Evolutionary conservation across 2,888 invertebrate genomes (phyloP).

Genomic region (Drosophila mercatorum): DNA sequence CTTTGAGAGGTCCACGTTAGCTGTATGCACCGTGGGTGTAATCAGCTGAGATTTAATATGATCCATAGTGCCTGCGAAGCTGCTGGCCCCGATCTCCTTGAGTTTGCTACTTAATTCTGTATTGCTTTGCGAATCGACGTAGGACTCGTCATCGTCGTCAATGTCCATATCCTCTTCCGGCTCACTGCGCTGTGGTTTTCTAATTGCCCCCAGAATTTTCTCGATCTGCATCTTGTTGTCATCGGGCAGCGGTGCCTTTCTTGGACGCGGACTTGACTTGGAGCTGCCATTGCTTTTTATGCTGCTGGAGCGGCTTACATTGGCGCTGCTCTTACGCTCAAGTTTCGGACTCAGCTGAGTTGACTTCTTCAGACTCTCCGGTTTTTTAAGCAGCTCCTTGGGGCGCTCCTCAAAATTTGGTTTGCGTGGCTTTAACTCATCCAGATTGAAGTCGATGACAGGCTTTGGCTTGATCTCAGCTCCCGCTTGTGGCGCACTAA

Average conservation of each 20-base stretch:
- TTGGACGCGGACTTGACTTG: slow-evolving; percentile 48
- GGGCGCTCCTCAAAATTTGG: slow-evolving; percentile 70
- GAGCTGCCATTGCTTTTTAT: slow-evolving; percentile 65
- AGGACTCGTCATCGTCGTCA: slow-evolving; percentile 75
- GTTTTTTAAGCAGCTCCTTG: slow-evolving; percentile 57
- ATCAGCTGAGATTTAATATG: slow-evolving; percentile 83
- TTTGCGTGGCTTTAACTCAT: slow-evolving; percentile 61
- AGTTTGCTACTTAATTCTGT: slow-evolving; percentile 76
- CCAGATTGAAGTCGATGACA: slow-evolving; percentile 56
- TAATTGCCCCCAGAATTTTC: slow-evolving; percentile 75
- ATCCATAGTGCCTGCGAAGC: slow-evolving; percentile 83
- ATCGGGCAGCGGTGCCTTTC: slow-evolving; percentile 31
- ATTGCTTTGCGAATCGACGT: slow-evolving; percentile 55
- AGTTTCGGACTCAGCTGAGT: slow-evolving; percentile 52
- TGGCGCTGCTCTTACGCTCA: slow-evolving; percentile 56
- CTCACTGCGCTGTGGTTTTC: slow-evolving; percentile 58
- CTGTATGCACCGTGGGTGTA: slow-evolving; percentile 79
- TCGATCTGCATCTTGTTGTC: slow-evolving; percentile 78
- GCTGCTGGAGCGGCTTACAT: slow-evolving; percentile 68
- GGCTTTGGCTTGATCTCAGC: slow-evolving; percentile 53
- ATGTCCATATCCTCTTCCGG: slow-evolving; percentile 71
- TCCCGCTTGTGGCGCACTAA: slow-evolving; percentile 23
- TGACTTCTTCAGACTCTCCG: slow-evolving; percentile 42
- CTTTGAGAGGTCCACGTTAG: slow-evolving; percentile 82
- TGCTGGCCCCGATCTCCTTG: slow-evolving; percentile 83